Percentiles rank a stretch among this genome's conserved stretches.
phyloP scores from a whole-genome alignment of 2,888 invertebrate genomes.

The Tanypteryx hageni region DNA sequence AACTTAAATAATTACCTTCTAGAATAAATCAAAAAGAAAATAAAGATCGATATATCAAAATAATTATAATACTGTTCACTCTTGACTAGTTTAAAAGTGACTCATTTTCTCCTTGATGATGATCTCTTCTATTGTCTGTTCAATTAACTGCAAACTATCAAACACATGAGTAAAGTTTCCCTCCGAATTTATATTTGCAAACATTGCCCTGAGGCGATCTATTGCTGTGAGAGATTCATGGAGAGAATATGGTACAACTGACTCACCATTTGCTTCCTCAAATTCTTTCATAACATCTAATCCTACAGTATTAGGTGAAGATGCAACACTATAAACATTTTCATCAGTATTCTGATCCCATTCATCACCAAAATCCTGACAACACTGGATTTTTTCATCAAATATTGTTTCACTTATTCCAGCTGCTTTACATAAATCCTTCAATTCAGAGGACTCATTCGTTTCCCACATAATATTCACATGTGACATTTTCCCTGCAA shows the following conservation, averaged over 20 bases:
- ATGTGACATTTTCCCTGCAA: constrained; percentile 27
- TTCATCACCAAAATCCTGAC: not conserved
- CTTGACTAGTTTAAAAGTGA: constrained; percentile 1
- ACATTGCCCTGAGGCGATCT: not conserved
- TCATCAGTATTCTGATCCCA: constrained; percentile 38
- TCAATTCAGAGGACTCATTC: constrained; percentile 3
- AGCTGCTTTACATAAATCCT: constrained; percentile 31
- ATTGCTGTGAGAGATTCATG: not conserved
- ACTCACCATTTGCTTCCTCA: not conserved
- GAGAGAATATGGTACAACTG: not conserved
- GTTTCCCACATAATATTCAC: constrained; percentile 36
- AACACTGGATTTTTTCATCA: constrained; percentile 16
- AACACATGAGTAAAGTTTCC: constrained; percentile 24
- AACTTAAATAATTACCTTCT: too few relatives aligned
- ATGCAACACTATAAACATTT: not conserved
- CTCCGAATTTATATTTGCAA: constrained; percentile 34
- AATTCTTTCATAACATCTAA: not conserved
- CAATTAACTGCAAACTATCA: constrained; percentile 2
- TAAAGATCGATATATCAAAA: not conserved
- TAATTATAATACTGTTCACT: constrained; percentile 29
- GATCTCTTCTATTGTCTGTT: not conserved
- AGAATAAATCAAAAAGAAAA: not conserved
- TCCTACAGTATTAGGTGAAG: not conserved
- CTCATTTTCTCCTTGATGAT: not conserved
- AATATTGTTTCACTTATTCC: not conserved